These are phyloP conservation scores for Rhodinocichla rosea DNA, from an alignment of 2,113 vertebrate species.

Conservation along the genomic window DNA sequence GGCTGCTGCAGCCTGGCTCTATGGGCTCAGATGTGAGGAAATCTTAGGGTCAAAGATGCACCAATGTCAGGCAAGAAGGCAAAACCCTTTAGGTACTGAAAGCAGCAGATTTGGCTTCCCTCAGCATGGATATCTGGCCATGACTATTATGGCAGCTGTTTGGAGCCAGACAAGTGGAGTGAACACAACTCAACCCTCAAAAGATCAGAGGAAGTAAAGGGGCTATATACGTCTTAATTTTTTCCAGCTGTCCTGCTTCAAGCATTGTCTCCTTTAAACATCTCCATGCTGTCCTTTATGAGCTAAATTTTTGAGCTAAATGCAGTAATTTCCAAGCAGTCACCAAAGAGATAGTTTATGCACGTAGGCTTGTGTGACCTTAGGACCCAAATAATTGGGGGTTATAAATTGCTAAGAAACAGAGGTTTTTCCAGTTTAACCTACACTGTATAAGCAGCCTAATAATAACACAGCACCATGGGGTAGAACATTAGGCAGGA, in stretches of 20 bases:
- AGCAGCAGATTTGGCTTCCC: background rate
- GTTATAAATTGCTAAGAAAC: background rate
- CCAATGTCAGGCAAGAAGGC: background rate
- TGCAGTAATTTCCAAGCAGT: background rate
- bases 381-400: background rate
- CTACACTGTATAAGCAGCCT: background rate
- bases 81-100: background rate
- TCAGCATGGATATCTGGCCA: background rate
- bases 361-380: background rate
- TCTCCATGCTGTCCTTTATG: background rate
- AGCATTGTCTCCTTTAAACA: background rate
- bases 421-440: background rate
- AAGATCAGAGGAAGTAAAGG: background rate
- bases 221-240: background rate
- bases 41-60: background rate
- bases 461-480: background rate
- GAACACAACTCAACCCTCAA: background rate
- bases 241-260: background rate
- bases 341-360: background rate
- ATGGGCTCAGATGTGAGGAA: fast-evolving
- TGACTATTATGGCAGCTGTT: background rate
- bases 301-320: background rate
- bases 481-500: background rate
- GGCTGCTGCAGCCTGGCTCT: background rate
- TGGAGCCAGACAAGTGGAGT: background rate